Percentiles rank a stretch among this genome's conserved stretches.
Evolutionary conservation across 2,113 vertebrate species (phyloP).

Genomic region (Euleptes europaea): DNA sequence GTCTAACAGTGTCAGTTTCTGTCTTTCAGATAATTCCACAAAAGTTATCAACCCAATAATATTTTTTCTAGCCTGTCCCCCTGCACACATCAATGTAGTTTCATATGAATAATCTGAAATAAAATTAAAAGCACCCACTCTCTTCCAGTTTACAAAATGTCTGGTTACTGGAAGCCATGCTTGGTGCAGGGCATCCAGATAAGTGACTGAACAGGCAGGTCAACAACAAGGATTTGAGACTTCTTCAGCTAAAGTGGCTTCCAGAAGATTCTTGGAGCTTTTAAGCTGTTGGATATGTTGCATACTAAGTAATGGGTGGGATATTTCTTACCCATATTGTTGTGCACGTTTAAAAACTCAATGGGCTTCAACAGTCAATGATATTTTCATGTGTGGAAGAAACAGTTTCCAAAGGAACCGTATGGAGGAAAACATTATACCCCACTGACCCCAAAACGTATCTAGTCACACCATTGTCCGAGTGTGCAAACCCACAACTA

Average conservation of each 20-base stretch:
- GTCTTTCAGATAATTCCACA: neutral
- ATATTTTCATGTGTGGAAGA: neutral
- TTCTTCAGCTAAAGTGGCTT: neutral
- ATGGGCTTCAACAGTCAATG: neutral
- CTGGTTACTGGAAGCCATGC: neutral
- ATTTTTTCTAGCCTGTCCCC: neutral
- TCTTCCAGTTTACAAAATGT: neutral
- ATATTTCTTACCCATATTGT: neutral
- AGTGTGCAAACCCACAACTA: conserved; percentile 59
- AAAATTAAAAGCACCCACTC: too few species aligned
- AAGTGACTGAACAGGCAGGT: neutral
- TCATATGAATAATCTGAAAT: neutral
- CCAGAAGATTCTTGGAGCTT: neutral
- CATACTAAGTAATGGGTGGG: too few species aligned
- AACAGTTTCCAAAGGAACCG: neutral
- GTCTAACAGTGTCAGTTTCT: neutral
- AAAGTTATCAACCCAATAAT: neutral
- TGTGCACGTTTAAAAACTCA: neutral
- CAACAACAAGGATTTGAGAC: neutral
- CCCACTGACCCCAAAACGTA: neutral
- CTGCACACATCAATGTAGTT: neutral
- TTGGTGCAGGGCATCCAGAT: too few species aligned
- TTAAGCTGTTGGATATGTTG: neutral
- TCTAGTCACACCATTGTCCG: conserved; percentile 57
- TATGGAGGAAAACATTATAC: neutral